Percentiles rank a stretch among this genome's conserved stretches.
These are phyloP conservation scores for Hymenopus coronatus DNA, from an alignment of 2,888 invertebrate species.

Conservation along the genomic window DNA sequence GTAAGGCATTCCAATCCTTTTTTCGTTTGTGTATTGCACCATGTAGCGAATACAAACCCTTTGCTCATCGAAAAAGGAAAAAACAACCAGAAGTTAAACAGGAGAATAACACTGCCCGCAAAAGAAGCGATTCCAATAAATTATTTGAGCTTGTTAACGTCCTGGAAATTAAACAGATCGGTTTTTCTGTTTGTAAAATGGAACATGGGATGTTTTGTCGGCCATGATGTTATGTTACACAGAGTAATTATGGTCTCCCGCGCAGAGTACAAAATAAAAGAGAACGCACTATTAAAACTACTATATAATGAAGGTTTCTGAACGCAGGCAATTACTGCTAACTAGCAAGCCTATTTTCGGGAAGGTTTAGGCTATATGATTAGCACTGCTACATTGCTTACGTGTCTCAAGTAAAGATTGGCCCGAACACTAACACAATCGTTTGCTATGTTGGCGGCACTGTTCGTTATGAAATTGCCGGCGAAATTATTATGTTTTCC, in stretches of 20 bases:
- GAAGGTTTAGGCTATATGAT: not conserved
- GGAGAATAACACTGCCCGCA: not conserved
- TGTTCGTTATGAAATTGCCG: not conserved
- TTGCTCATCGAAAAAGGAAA: not conserved
- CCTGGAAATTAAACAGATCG: not conserved
- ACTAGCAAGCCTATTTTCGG: not conserved
- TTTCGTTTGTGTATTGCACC: not conserved
- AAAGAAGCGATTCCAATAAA: not conserved
- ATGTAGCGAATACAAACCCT: not conserved
- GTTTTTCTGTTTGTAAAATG: not conserved
- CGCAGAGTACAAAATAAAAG: not conserved
- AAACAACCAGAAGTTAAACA: not conserved
- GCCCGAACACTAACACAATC: not conserved
- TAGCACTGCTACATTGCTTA: not conserved
- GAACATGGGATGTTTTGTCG: not conserved
- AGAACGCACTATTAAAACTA: not conserved
- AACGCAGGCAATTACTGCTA: not conserved
- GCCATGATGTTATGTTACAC: not conserved
- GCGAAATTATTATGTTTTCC: not conserved
- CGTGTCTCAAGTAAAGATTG: not conserved
- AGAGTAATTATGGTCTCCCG: not conserved
- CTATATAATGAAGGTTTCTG: not conserved
- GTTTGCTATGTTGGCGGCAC: not conserved
- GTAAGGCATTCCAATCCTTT: not conserved
- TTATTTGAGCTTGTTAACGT: not conserved